Conservation (phyloP, 2,888 invertebrate species). For the Unio pictorum region DNA sequence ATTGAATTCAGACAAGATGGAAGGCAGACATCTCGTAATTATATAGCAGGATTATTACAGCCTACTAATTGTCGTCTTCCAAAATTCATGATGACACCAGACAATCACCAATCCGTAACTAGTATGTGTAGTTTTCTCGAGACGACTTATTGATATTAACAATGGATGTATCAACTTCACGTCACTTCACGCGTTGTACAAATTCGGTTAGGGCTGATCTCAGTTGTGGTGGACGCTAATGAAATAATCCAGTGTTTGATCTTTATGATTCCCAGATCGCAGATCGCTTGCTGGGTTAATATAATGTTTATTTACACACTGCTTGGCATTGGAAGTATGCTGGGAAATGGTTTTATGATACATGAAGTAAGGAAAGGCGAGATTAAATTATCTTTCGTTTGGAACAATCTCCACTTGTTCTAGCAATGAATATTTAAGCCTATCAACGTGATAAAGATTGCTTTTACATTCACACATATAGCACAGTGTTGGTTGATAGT, state of each 20-base stretch:
- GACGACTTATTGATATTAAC: conserved; percentile 1
- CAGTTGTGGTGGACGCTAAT: not conserved
- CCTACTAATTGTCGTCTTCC: not conserved
- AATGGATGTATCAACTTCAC: not conserved
- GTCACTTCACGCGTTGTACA: not conserved
- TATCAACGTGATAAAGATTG: not conserved
- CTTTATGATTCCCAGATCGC: conserved; percentile 1
- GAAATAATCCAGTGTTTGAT: not conserved
- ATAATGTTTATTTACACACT: not conserved
- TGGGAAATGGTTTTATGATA: conserved; percentile 8
- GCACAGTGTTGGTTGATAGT: conserved; percentile 2
- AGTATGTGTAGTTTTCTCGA: not conserved
- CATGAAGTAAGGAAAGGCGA: not conserved
- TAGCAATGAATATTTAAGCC: conserved; percentile 6
- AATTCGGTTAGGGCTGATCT: not conserved
- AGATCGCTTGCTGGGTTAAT: not conserved
- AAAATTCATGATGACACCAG: not conserved
- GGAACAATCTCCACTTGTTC: conserved; percentile 9
- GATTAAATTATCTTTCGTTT: conserved; percentile 3
- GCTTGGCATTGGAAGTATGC: conserved; percentile 5
- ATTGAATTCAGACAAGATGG: conserved; percentile 4
- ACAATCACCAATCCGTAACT: conserved; percentile 6
- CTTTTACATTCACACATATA: conserved; percentile 4
- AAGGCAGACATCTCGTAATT: not conserved
- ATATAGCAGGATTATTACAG: not conserved